Evolutionary conservation across 2,888 invertebrate genomes (phyloP), one percentile per base, ranked within the genome.

Genomic region (Sphinx pinastri): DNA sequence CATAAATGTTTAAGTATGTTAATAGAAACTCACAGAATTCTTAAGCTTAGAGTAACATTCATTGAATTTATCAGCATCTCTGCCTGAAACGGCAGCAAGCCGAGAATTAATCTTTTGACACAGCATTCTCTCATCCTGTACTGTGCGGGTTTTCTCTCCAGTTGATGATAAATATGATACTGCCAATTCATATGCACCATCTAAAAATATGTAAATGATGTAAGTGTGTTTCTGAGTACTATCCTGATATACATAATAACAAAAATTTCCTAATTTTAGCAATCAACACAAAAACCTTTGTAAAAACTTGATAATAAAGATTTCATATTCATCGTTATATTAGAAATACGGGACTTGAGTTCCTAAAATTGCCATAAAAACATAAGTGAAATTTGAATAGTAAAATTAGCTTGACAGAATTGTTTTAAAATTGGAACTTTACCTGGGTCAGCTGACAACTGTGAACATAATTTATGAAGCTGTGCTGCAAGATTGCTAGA

Each of bases 151-250:
- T 72, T 90, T 89, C 66, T 88, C 89, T 71, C 86, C 85, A 31
- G 88, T 87, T 8, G 91, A 88, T 66, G 93, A 88, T 69, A 93
- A 79, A 81, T 93, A 94, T 72, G 93, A 90, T 12, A 93, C 84
- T 45, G 94, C 94, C 77, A 93, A 75, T 77, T 93, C 94, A 86
- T 90, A 93, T 55, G 93, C 92, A 71, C 88, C 89, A 89, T 93
- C 94, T 94, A 70, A 13, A 63, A 63, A 25, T 25, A 14, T 0
- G 12, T 57, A 55, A 19, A 55, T 19, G 0, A 12, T 25, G 6
- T 11, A 2, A 25, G 25, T 57, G 6, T 8, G 38, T 38, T 38
- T 38, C 38, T 38, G 38, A 38, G 38, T 38, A 5, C 38, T 5
- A 38, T 38, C 8, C 38, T 38, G 8, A n/a, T n/a, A n/a, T n/a